Percentiles rank a stretch among this genome's conserved stretches.
Conservation (phyloP, 2,888 invertebrate species). For the Scaptomyza cyrtandrae region DNA sequence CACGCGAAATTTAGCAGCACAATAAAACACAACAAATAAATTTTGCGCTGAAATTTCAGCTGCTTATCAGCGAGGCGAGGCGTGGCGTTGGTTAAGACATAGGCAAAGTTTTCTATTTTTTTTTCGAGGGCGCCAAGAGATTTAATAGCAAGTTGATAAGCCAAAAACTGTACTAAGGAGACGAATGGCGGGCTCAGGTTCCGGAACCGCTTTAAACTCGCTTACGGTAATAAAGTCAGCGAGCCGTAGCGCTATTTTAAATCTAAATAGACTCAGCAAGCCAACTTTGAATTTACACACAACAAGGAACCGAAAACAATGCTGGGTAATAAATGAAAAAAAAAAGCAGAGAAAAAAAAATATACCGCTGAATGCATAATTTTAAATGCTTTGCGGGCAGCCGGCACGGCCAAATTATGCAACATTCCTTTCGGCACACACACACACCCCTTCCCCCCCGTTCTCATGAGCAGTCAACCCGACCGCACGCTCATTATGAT, state of each 20-base stretch:
- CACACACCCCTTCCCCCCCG: background rate
- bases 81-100: slow-evolving; percentile 11
- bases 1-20: slow-evolving; percentile 77
- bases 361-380: slow-evolving; percentile 70
- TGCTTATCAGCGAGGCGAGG: slow-evolving; percentile 73
- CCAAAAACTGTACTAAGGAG: slow-evolving; percentile 22
- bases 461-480: slow-evolving; percentile 29
- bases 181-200: slow-evolving; percentile 5
- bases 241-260: slow-evolving; percentile 71
- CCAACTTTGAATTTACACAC: slow-evolving; percentile 62
- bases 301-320: slow-evolving; percentile 47
- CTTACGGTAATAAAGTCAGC: slow-evolving; percentile 72
- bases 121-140: slow-evolving; percentile 41
- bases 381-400: slow-evolving; percentile 65
- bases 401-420: slow-evolving; percentile 66
- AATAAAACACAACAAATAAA: slow-evolving; percentile 79
- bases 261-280: slow-evolving; percentile 72
- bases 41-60: slow-evolving; percentile 65
- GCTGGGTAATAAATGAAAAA: slow-evolving; percentile 8
- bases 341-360: slow-evolving; percentile 32
- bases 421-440: slow-evolving; percentile 68
- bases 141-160: slow-evolving; percentile 78
- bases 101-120: slow-evolving; percentile 37
- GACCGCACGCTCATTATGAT: slow-evolving; percentile 73
- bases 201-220: slow-evolving; percentile 67